These are phyloP conservation scores for Sitophilus oryzae DNA, from an alignment of 1,140 invertebrate species.

Conservation along the genomic window DNA sequence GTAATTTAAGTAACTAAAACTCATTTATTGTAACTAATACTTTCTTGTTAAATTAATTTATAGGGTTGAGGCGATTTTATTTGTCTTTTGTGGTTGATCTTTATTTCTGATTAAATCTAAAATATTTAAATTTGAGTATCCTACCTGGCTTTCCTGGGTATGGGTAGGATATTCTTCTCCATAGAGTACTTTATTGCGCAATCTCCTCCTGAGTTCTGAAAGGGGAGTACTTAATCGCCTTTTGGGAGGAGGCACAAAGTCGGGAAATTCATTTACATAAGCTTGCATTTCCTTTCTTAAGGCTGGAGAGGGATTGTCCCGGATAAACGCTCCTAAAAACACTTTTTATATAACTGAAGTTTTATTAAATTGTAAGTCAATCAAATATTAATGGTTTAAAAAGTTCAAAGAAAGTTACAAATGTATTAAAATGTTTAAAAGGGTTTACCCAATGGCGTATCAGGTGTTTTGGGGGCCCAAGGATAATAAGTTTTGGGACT, in stretches of 20 bases:
- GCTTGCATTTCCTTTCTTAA: conserved; percentile 48
- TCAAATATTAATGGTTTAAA: too few relatives aligned
- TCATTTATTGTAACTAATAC: too few relatives aligned
- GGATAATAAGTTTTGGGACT: conserved; percentile 24
- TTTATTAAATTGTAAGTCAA: too few relatives aligned
- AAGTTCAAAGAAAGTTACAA: neutral
- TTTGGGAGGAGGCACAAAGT: conserved; percentile 43
- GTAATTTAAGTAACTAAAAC: too few relatives aligned
- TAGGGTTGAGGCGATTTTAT: too few relatives aligned
- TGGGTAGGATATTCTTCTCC: conserved; percentile 10
- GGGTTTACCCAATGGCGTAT: conserved; percentile 44
- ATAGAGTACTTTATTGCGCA: conserved; percentile 40
- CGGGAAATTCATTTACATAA: conserved; percentile 48
- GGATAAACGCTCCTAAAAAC: conserved; percentile 47
- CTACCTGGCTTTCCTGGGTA: too few relatives aligned
- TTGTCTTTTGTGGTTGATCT: too few relatives aligned
- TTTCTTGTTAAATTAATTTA: too few relatives aligned
- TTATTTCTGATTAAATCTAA: too few relatives aligned
- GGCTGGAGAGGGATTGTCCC: conserved; percentile 48
- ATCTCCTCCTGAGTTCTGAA: conserved; percentile 47
- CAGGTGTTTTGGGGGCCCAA: conserved; percentile 50
- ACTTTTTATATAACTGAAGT: too few relatives aligned
- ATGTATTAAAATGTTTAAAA: neutral
- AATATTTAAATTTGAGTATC: too few relatives aligned
- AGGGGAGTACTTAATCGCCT: conserved; percentile 50